Conservation (phyloP, 2,113 vertebrate genomes). For the Chunga burmeisteri region DNA sequence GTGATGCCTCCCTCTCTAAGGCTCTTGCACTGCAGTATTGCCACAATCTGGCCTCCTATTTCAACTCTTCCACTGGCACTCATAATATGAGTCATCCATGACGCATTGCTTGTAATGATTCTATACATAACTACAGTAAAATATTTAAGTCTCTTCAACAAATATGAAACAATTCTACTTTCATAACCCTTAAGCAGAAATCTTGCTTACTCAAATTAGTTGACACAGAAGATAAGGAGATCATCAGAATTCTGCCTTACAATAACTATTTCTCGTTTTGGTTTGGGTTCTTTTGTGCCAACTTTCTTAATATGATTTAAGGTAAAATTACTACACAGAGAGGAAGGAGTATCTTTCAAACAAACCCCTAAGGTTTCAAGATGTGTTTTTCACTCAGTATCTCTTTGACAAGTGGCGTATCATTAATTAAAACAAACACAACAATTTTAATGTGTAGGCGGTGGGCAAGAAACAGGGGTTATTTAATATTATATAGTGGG, state of each 20-base stretch:
- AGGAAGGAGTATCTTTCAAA: conserved; percentile 4
- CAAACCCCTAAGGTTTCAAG: background rate
- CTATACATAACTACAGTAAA: background rate
- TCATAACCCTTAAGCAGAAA: background rate
- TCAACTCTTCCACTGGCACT: background rate
- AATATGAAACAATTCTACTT: background rate
- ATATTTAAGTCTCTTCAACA: background rate
- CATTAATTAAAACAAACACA: conserved; percentile 52
- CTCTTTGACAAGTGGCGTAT: conserved; percentile 58
- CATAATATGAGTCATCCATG: background rate
- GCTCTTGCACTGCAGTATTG: background rate
- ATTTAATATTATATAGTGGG: conserved; percentile 69
- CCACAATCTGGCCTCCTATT: background rate
- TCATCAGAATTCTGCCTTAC: background rate
- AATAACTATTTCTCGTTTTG: background rate
- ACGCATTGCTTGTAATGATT: background rate
- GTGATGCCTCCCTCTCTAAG: background rate
- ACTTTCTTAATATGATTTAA: background rate
- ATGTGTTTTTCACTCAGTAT: conserved; percentile 17
- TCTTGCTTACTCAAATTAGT: background rate
- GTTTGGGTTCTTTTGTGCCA: background rate
- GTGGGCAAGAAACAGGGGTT: conserved; percentile 67
- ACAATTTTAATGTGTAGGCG: conserved; percentile 59
- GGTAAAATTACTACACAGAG: background rate
- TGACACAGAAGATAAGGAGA: background rate